These are phyloP conservation scores for Chionomys nivalis DNA, from an alignment of 2,113 vertebrate genomes.

Conservation along the genomic window DNA sequence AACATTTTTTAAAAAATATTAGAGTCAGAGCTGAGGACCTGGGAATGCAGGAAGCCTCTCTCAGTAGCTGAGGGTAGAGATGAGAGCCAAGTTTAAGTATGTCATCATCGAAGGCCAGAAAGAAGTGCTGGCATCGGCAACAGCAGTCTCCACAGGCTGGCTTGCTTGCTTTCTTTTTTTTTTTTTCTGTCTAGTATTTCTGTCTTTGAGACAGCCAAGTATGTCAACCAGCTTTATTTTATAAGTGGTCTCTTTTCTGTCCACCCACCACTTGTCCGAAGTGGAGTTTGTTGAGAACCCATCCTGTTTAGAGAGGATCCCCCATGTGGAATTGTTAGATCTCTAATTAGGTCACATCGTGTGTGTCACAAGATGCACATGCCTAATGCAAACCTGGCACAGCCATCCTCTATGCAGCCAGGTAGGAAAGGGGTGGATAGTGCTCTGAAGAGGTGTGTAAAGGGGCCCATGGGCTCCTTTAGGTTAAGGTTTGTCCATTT, in stretches of 20 bases:
- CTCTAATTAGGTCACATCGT: neutral
- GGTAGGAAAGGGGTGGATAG: neutral
- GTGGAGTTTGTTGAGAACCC: conserved; percentile 9
- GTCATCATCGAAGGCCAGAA: neutral
- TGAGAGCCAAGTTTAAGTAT: neutral
- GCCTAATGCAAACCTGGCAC: conserved; percentile 2
- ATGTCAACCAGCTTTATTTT: conserved; percentile 6
- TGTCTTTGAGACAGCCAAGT: neutral
- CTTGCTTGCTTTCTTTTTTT: too few species aligned
- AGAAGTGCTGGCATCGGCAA: neutral
- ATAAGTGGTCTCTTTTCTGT: neutral
- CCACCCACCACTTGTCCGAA: conserved; percentile 11
- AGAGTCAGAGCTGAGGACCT: neutral
- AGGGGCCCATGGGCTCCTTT: neutral
- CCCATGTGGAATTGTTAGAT: neutral
- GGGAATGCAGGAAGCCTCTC: neutral
- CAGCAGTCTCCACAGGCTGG: neutral
- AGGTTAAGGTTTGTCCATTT: neutral
- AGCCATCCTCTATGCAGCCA: neutral
- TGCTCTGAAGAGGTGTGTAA: neutral
- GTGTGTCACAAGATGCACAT: neutral
- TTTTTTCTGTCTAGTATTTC: conserved; percentile 27
- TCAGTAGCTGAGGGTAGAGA: neutral
- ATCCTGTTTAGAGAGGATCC: neutral
- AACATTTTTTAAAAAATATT: conserved; percentile 45